phyloP scores from a whole-genome alignment of 2,113 vertebrate genomes.

The Elanoides forficatus region DNA sequence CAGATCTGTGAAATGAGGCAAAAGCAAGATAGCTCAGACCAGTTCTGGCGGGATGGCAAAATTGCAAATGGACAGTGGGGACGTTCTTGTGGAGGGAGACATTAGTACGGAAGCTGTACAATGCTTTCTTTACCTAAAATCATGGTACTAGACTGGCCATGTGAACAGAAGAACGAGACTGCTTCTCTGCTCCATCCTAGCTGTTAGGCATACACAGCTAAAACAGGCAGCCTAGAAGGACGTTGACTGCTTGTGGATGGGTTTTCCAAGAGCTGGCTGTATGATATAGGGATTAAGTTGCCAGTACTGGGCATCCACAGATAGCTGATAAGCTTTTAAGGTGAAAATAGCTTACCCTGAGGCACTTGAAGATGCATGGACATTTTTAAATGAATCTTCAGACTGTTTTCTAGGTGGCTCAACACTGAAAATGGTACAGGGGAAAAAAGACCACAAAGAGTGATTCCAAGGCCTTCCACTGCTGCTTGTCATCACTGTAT shows the following conservation, averaged over 20 bases:
- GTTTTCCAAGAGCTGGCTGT: background rate
- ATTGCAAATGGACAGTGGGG: background rate
- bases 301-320: background rate
- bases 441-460: background rate
- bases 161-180: background rate
- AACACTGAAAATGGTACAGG: background rate
- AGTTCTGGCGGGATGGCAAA: background rate
- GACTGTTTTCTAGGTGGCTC: background rate
- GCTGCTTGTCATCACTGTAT: background rate
- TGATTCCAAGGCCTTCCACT: background rate
- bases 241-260: no score
- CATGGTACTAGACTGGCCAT: background rate
- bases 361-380: background rate
- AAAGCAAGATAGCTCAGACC: background rate
- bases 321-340: background rate
- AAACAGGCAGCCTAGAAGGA: background rate
- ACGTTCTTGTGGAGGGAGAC: background rate
- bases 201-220: background rate
- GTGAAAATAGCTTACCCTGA: background rate
- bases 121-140: background rate
- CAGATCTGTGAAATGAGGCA: background rate
- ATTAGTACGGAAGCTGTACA: background rate
- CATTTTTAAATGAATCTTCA: background rate
- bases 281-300: background rate
- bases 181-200: background rate